Evolutionary conservation across 2,113 vertebrate species (phyloP).

Genomic region (Drymodes brunneopygia): DNA sequence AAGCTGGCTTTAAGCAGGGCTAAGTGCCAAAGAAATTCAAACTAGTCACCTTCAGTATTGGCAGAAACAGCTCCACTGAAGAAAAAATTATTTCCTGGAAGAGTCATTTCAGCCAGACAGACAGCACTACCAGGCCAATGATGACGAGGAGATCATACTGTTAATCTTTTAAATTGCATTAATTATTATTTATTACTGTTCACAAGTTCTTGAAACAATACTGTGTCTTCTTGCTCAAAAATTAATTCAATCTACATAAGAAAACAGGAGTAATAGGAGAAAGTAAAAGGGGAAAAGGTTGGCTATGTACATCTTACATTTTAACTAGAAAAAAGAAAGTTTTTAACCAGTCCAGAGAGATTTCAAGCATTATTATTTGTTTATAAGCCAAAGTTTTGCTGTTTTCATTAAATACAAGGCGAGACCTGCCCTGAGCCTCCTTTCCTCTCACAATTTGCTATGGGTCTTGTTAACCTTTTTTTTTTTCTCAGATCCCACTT

Average conservation of each 20-base stretch:
- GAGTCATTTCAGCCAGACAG: background rate
- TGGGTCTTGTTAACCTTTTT: background rate
- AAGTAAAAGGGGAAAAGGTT: background rate
- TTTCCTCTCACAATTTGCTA: background rate
- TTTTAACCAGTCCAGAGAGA: background rate
- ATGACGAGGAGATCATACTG: background rate
- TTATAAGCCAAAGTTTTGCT: slow-evolving; percentile 5
- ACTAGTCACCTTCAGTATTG: background rate
- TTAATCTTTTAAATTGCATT: background rate
- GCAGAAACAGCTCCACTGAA: background rate
- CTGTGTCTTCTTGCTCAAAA: background rate
- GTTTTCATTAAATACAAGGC: background rate
- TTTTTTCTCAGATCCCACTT: background rate
- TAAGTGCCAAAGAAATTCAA: slow-evolving; percentile 8
- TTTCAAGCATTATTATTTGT: background rate
- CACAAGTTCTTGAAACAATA: background rate
- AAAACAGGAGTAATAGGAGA: background rate
- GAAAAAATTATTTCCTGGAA: background rate
- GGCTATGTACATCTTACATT: background rate
- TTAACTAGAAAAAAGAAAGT: background rate
- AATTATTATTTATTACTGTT: background rate
- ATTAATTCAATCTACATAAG: background rate
- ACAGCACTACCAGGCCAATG: background rate
- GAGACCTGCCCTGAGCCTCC: background rate
- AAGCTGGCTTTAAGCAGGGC: background rate